phyloP scores from a whole-genome alignment of 1,140 invertebrate species.

The Anastatus disparis region DNA sequence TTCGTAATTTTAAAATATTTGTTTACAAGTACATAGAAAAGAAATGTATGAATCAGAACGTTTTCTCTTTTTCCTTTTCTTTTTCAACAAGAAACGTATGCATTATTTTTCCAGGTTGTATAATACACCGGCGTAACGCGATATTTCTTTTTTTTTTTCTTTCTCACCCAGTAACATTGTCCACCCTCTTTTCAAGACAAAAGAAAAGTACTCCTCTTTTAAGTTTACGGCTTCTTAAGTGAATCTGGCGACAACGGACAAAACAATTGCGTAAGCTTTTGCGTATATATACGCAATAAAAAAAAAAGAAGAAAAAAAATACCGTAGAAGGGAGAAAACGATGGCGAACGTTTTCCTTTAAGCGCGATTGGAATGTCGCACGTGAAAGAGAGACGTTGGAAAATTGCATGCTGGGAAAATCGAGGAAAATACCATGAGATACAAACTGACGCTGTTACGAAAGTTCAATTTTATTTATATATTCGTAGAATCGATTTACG shows the following conservation, averaged over 20 bases:
- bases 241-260: slow-evolving; percentile 8
- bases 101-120: background rate
- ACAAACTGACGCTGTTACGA: background rate
- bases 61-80: background rate
- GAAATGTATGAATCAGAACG: background rate
- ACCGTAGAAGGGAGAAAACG: too few species aligned
- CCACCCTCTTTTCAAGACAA: background rate
- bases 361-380: slow-evolving; percentile 16
- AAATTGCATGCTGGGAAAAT: background rate
- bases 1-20: too few species aligned
- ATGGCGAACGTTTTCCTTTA: background rate
- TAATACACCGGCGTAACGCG: slow-evolving; percentile 8
- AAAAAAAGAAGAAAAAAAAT: too few species aligned
- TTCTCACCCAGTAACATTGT: background rate
- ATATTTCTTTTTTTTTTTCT: background rate
- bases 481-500: background rate
- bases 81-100: background rate
- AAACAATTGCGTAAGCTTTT: slow-evolving; percentile 9
- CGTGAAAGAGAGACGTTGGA: slow-evolving; percentile 10
- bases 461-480: background rate
- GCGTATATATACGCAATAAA: background rate
- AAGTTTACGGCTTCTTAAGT: slow-evolving; percentile 36
- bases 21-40: too few species aligned
- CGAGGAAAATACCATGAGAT: background rate
- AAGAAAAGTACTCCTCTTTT: background rate